These are phyloP conservation scores for Cherax quadricarinatus DNA, from an alignment of 1,140 invertebrate species.

Conservation along the genomic window DNA sequence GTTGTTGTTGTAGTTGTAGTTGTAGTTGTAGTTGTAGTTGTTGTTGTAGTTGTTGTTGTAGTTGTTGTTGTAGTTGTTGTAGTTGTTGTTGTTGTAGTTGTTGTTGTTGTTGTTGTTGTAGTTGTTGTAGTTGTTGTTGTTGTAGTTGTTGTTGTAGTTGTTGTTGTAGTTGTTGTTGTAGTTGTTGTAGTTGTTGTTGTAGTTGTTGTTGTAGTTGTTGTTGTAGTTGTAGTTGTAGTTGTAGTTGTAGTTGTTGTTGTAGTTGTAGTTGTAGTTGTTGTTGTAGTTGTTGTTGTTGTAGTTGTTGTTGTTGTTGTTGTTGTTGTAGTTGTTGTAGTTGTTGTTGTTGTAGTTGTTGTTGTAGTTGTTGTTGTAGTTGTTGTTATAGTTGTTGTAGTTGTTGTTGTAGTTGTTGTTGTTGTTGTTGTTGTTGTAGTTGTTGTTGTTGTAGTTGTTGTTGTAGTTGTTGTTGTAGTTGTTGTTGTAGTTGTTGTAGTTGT, in stretches of 20 bases:
- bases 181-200: slow-evolving; percentile 6
- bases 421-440: slow-evolving; percentile 6
- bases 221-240: background rate
- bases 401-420: too few species aligned
- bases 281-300: slow-evolving; percentile 2
- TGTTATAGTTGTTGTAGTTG: too few species aligned
- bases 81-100: slow-evolving; percentile 2
- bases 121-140: slow-evolving; percentile 6
- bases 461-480: slow-evolving; percentile 2
- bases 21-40: background rate
- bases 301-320: slow-evolving; percentile 11
- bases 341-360: slow-evolving; percentile 7
- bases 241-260: slow-evolving; percentile 2
- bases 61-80: slow-evolving; percentile 6
- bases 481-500: slow-evolving; percentile 2
- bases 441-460: slow-evolving; percentile 6
- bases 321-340: slow-evolving; percentile 2
- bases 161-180: slow-evolving; percentile 2
- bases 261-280: background rate
- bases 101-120: slow-evolving; percentile 7
- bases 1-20: slow-evolving; percentile 2
- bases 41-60: slow-evolving; percentile 2
- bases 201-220: slow-evolving; percentile 2
- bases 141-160: slow-evolving; percentile 2
- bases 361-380: too few species aligned